These are phyloP conservation scores for Deroptyus accipitrinus DNA, from an alignment of 2,113 vertebrate genomes.

Conservation along the genomic window DNA sequence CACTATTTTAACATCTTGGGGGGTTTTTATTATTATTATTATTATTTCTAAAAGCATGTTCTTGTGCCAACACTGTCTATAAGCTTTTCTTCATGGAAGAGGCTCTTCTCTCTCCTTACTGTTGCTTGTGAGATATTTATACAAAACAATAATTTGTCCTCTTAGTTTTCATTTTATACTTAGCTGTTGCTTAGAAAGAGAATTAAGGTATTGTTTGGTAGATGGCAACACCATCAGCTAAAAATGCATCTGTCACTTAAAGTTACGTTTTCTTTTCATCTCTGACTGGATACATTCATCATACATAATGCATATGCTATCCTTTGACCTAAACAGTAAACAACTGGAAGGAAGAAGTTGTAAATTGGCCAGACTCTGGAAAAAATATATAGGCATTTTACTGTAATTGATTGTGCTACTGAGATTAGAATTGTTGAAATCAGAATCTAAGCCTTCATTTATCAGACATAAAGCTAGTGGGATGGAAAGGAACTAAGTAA, in stretches of 20 bases:
- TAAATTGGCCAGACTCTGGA: not conserved
- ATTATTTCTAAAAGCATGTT: not conserved
- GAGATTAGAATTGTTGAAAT: conserved; percentile 68
- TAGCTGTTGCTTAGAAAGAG: not conserved
- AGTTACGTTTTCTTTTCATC: not conserved
- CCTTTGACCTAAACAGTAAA: conserved; percentile 33
- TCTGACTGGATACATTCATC: not conserved
- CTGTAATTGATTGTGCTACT: conserved; percentile 57
- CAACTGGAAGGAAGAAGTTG: not conserved
- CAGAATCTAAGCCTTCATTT: conserved; percentile 64
- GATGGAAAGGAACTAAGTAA: conserved; percentile 64
- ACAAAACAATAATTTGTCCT: not conserved
- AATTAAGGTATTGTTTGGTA: not conserved
- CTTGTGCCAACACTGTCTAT: not conserved
- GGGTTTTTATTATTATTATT: not conserved
- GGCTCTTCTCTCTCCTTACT: not conserved
- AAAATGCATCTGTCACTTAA: not conserved
- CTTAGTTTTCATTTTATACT: not conserved
- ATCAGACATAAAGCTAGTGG: conserved; percentile 57
- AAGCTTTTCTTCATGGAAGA: not conserved
- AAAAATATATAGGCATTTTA: conserved; percentile 54
- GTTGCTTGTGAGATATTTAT: not conserved
- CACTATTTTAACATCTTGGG: not conserved
- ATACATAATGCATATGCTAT: not conserved
- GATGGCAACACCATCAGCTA: not conserved